Evolutionary conservation across 2,888 invertebrate species (phyloP).

Genomic region (Danaus chrysippus): DNA sequence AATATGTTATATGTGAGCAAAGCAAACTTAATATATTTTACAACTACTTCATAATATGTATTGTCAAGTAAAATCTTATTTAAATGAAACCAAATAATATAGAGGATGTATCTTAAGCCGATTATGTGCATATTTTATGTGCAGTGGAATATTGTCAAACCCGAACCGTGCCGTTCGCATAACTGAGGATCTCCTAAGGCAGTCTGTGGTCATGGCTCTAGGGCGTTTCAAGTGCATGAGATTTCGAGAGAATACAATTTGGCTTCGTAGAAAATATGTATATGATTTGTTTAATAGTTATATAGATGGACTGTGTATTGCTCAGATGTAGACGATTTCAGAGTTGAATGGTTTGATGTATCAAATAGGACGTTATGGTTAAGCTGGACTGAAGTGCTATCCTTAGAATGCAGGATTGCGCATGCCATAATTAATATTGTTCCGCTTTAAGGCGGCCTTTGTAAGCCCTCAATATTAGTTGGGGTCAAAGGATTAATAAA

Average conservation of each 20-base stretch:
- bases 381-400: constrained; percentile 46
- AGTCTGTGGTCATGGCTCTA: constrained; percentile 48
- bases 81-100: background rate
- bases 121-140: background rate
- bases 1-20: background rate
- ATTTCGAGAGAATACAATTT: background rate
- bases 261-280: background rate
- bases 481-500: constrained; percentile 27
- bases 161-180: constrained; percentile 49
- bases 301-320: background rate
- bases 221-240: constrained; percentile 6
- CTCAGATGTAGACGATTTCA: background rate
- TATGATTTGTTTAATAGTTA: background rate
- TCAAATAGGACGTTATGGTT: constrained; percentile 13
- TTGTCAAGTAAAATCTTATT: background rate
- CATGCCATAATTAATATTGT: constrained; percentile 37
- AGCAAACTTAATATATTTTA: background rate
- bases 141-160: constrained; percentile 23
- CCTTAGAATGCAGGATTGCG: constrained; percentile 43
- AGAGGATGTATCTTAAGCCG: background rate
- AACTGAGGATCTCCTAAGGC: constrained; percentile 46
- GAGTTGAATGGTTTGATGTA: background rate
- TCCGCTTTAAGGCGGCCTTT: constrained; percentile 31
- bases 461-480: constrained; percentile 26
- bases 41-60: background rate